A percentile compares a stretch with the other conserved stretches of the same genome.
phyloP scores from a whole-genome alignment of 2,888 invertebrate species.

The Drosophila paramelanica region DNA sequence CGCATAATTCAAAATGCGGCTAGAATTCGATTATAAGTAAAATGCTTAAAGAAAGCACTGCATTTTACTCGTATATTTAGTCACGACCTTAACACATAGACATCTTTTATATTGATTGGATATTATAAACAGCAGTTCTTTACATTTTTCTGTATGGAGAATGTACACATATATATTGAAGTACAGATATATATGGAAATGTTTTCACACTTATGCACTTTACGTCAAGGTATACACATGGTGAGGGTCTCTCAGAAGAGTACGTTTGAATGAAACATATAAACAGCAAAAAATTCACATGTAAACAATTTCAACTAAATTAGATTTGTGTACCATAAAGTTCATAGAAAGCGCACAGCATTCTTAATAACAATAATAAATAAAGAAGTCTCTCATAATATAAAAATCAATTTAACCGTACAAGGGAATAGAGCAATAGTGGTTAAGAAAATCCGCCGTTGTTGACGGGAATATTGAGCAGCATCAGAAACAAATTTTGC shows the following conservation, averaged over 20 bases:
- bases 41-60: neutral
- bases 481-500: slow-evolving; percentile 12
- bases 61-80: neutral
- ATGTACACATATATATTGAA: neutral
- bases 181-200: neutral
- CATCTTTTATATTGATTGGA: neutral
- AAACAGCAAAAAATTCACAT: neutral
- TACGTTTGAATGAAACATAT: neutral
- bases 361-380: neutral
- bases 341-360: neutral
- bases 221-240: no score
- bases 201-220: neutral
- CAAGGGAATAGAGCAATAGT: neutral
- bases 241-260: no score
- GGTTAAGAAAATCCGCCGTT: neutral
- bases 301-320: neutral
- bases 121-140: neutral
- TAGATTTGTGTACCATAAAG: neutral
- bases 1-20: no score
- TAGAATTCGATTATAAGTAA: no score
- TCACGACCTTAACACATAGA: neutral
- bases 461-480: neutral
- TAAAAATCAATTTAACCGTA: neutral
- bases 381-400: neutral
- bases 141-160: neutral